Conservation (phyloP, 2,797 vertebrate genomes). For the Lagodon rhomboides region DNA sequence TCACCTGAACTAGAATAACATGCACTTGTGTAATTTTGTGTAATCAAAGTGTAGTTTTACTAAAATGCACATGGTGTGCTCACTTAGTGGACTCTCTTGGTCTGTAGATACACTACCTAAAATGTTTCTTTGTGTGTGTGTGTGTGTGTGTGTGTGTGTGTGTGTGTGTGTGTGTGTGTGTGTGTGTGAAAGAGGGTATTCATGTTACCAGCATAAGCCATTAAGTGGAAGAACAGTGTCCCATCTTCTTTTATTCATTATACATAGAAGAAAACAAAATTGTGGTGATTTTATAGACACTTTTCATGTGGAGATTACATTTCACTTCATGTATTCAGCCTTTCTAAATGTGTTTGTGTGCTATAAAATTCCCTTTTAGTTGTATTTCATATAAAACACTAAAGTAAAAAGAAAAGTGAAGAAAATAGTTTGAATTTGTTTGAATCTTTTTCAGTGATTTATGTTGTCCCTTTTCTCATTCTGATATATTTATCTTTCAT, state of each 20-base stretch:
- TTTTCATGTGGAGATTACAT: background rate
- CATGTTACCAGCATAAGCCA: background rate
- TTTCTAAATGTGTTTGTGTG: too few species aligned
- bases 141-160: background rate
- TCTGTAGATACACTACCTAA: background rate
- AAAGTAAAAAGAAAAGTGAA: background rate
- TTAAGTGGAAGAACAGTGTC: background rate
- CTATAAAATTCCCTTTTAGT: background rate
- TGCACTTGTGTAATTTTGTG: background rate
- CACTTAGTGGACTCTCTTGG: background rate
- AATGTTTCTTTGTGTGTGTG: background rate
- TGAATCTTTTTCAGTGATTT: background rate
- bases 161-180: background rate
- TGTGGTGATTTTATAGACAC: background rate
- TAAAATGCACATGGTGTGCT: background rate
- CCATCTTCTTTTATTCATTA: background rate
- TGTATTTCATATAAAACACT: background rate
- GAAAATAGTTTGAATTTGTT: background rate
- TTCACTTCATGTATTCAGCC: background rate
- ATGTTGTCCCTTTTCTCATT: background rate
- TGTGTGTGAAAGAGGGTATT: background rate
- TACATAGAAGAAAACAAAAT: background rate
- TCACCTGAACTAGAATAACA: constrained; percentile 10
- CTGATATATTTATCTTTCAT: background rate
- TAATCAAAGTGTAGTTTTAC: background rate